Evolutionary conservation across 2,888 invertebrate species (phyloP).

Genomic region (Synergus gifuensis): DNA sequence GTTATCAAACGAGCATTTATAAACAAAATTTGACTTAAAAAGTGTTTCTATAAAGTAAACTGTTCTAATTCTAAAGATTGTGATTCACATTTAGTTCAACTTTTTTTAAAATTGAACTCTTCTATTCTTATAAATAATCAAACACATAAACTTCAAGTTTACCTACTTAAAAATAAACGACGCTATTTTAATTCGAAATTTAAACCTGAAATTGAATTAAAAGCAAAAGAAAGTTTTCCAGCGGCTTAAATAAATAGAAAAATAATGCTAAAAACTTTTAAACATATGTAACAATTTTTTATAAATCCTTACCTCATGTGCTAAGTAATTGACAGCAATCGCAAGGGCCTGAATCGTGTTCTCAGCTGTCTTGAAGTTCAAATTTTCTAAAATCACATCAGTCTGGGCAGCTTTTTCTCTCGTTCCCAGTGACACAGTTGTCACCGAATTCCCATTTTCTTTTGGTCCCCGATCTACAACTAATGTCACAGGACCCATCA

Average conservation of each 20-base stretch:
- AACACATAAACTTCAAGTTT: too few species aligned
- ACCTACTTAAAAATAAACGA: too few species aligned
- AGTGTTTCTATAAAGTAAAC: background rate
- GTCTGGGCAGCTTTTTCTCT: conserved; percentile 42
- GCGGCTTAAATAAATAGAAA: too few species aligned
- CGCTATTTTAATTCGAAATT: too few species aligned
- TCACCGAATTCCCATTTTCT: conserved; percentile 55
- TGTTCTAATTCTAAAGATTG: background rate
- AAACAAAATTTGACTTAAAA: background rate
- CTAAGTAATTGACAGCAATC: conserved; percentile 91
- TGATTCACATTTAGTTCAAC: too few species aligned
- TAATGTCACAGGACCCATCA: conserved; percentile 67
- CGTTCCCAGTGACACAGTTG: conserved; percentile 1
- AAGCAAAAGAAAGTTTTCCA: too few species aligned
- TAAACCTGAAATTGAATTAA: too few species aligned
- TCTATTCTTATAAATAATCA: background rate
- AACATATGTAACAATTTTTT: background rate
- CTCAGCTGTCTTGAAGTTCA: conserved; percentile 69
- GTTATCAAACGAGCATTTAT: too few species aligned
- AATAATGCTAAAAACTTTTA: background rate
- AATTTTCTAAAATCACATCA: conserved; percentile 26
- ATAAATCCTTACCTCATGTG: conserved; percentile 78
- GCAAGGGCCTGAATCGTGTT: conserved; percentile 89
- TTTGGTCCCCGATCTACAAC: conserved; percentile 71
- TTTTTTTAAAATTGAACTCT: background rate